phyloP scores from a whole-genome alignment of 2,888 invertebrate species.

The Dasysyrphus albostriatus region DNA sequence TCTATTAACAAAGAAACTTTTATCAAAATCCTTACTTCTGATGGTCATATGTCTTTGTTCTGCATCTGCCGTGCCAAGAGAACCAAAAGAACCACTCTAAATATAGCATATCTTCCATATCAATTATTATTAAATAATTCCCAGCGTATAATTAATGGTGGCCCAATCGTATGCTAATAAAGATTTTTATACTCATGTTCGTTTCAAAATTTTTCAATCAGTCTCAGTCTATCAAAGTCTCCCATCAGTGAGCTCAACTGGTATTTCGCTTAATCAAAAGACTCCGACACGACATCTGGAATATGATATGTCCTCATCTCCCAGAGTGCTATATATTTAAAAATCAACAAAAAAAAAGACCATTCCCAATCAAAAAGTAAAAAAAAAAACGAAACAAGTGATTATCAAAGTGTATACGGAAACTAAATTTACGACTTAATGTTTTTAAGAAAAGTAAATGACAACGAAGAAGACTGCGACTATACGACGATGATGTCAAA shows the following conservation, averaged over 20 bases:
- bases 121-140: slow-evolving; percentile 56
- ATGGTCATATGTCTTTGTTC: slow-evolving; percentile 6
- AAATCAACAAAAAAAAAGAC: not conserved
- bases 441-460: slow-evolving; percentile 53
- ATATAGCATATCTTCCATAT: not conserved
- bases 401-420: slow-evolving; percentile 59
- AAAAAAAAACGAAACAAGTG: slow-evolving; percentile 25
- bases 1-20: not conserved
- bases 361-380: not conserved
- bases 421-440: slow-evolving; percentile 72
- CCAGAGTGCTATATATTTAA: slow-evolving; percentile 8
- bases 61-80: not conserved
- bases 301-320: slow-evolving; percentile 60
- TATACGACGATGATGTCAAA: not conserved
- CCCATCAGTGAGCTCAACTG: slow-evolving; percentile 58
- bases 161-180: slow-evolving; percentile 64
- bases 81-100: not conserved
- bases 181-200: slow-evolving; percentile 57
- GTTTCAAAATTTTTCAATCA: slow-evolving; percentile 21
- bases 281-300: slow-evolving; percentile 62
- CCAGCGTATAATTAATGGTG: slow-evolving; percentile 46
- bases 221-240: slow-evolving; percentile 43
- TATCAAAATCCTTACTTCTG: not conserved
- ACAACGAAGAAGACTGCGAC: slow-evolving; percentile 15
- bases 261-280: slow-evolving; percentile 67